These are phyloP conservation scores for Drosophila hydei DNA, from an alignment of 1,140 invertebrate species.

Conservation along the genomic window DNA sequence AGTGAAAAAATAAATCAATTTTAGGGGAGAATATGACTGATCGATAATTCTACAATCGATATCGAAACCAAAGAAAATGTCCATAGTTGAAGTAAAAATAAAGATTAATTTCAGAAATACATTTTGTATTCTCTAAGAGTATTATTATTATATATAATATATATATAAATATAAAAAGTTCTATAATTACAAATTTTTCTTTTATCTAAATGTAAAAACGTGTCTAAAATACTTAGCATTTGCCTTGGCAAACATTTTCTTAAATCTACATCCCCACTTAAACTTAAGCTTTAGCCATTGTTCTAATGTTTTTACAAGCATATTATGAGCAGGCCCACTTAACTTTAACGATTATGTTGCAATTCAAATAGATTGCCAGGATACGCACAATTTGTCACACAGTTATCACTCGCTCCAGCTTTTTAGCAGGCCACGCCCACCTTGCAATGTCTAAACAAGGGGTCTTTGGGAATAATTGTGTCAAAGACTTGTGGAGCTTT, in stretches of 20 bases:
- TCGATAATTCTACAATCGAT: too few relatives aligned
- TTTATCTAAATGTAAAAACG: too few relatives aligned
- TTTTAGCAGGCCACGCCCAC: background rate
- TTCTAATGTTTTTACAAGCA: conserved; percentile 8
- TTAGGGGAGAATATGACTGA: too few relatives aligned
- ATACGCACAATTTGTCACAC: conserved; percentile 43
- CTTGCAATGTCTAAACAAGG: background rate
- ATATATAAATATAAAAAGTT: too few relatives aligned
- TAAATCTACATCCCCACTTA: background rate
- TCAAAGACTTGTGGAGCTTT: conserved; percentile 28
- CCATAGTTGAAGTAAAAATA: too few relatives aligned
- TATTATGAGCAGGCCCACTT: conserved; percentile 24
- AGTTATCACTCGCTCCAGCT: background rate
- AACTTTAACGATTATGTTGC: conserved; percentile 48
- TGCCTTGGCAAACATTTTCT: background rate
- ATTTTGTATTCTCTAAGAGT: too few relatives aligned
- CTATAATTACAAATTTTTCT: too few relatives aligned
- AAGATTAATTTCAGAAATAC: too few relatives aligned
- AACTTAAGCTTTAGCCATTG: conserved; percentile 1
- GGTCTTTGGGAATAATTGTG: conserved; percentile 16
- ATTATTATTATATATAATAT: too few relatives aligned
- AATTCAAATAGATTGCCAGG: conserved; percentile 36
- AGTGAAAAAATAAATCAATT: too few relatives aligned
- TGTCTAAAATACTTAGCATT: background rate
- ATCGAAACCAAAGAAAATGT: too few relatives aligned